Evolutionary conservation across 2,888 invertebrate species (phyloP), one percentile per base, ranked within the genome.

Genomic region (Volucella bombylans): DNA sequence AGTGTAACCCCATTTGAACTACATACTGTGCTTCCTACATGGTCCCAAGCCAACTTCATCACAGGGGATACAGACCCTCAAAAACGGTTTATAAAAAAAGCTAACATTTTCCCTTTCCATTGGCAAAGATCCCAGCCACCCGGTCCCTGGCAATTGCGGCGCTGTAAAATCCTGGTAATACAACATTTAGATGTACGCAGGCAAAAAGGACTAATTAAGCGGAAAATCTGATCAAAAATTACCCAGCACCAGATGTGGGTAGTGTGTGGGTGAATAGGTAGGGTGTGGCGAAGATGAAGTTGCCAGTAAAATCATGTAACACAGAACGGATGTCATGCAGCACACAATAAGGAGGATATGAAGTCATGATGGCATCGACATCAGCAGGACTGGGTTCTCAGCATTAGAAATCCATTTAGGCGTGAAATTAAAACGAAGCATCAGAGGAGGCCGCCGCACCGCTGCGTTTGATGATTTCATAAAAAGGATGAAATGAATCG

Each of bases 221-320:
- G 68, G 76, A 76, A 76, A 68, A 76, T 76, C 59, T 68, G 76
- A 76, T 76, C 76, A 76, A 68, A 68, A 68, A 68, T 74, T 76
- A 76, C 67, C 11, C 61, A 52, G 52, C 41, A 15, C 41, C n/a
- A 18, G 45, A 38, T 39, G 69, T 31, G 68, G 11, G 12, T 39
- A n/a, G 0, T 6, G 45, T 10, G 4, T 38, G n/a, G 43, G 67
- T 55, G 23, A 38, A 8, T 50, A 10, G 52, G 43, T 65, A 52
- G 39, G 50, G 14, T n/a, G 14, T 52, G 12, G n/a, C 10, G 9
- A 41, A 23, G 43, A 41, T 15, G 23, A 52, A 49, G 10, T 9
- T 50, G 50, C 52, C 9, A n/a, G 4, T 0, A 41, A 9, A 12
- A 49, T 47, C 45, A 64, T 49, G 8, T 41, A 62, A 50, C 49